A percentile compares a stretch with the other conserved stretches of the same genome.
These are phyloP conservation scores for Xenotilapia longispinis DNA, from an alignment of 2,113 vertebrate species.

Conservation along the genomic window DNA sequence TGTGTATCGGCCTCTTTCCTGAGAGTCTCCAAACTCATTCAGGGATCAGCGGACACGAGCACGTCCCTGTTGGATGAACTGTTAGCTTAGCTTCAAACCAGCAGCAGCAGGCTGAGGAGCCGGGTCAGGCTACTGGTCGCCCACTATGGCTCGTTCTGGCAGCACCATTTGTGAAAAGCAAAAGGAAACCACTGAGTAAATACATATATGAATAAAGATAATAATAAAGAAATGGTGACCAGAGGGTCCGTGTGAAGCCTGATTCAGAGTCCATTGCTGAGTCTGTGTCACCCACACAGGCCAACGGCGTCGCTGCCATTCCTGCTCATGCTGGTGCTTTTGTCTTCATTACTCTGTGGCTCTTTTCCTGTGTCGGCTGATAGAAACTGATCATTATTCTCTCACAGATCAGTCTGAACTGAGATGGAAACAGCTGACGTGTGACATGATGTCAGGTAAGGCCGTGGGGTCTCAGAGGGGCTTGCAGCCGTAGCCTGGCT, in stretches of 20 bases:
- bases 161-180: not conserved
- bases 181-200: not conserved
- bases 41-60: not conserved
- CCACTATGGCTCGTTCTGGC: not conserved
- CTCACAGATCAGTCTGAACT: not conserved
- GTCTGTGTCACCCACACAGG: not conserved
- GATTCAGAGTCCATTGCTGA: not conserved
- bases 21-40: not conserved
- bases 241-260: not conserved
- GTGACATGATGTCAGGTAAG: not conserved
- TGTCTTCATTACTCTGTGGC: not conserved
- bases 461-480: not conserved
- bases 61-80: not conserved
- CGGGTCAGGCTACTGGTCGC: not conserved
- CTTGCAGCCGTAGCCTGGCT: not conserved
- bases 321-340: not conserved
- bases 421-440: not conserved
- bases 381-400: not conserved
- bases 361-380: not conserved
- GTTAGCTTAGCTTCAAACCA: not conserved
- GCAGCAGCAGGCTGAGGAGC: not conserved
- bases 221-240: not conserved
- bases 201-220: not conserved
- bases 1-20: not conserved
- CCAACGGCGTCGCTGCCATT: accelerated